These are phyloP conservation scores for Diuraphis noxia DNA, from an alignment of 1,140 invertebrate species.

Conservation along the genomic window DNA sequence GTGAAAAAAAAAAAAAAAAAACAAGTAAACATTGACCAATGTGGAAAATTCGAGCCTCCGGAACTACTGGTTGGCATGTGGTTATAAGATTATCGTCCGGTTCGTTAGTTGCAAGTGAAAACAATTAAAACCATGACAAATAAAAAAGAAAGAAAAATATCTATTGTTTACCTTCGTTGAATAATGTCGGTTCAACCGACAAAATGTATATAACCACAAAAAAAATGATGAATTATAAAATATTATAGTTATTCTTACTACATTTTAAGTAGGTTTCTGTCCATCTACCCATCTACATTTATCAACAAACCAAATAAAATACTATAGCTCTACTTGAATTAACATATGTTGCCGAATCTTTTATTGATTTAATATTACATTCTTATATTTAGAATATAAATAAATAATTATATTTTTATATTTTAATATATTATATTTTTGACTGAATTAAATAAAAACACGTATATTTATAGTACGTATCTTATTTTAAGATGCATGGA, in stretches of 20 bases:
- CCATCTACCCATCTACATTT: neutral
- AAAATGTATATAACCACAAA: neutral
- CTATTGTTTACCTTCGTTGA: neutral
- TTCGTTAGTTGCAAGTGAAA: slow-evolving; percentile 35
- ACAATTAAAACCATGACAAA: slow-evolving; percentile 40
- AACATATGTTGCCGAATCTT: neutral
- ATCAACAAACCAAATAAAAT: neutral
- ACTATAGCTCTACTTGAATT: neutral
- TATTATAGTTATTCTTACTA: neutral
- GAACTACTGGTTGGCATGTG: slow-evolving; percentile 31
- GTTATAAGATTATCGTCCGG: slow-evolving; percentile 17
- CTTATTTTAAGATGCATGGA: neutral
- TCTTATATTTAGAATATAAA: neutral
- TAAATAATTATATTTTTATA: neutral
- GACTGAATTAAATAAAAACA: neutral
- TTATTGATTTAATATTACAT: neutral
- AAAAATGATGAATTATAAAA: neutral
- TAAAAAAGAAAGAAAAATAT: slow-evolving; percentile 6
- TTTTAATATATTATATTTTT: neutral
- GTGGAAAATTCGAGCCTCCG: slow-evolving; percentile 19
- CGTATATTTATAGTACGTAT: neutral
- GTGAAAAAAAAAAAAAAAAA: neutral
- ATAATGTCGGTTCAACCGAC: neutral
- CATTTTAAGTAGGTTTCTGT: neutral
- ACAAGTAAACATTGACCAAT: slow-evolving; percentile 9